A percentile compares a stretch with the other conserved stretches of the same genome.
Conservation (phyloP, 2,797 vertebrate species). For the Malacoraja senta region DNA sequence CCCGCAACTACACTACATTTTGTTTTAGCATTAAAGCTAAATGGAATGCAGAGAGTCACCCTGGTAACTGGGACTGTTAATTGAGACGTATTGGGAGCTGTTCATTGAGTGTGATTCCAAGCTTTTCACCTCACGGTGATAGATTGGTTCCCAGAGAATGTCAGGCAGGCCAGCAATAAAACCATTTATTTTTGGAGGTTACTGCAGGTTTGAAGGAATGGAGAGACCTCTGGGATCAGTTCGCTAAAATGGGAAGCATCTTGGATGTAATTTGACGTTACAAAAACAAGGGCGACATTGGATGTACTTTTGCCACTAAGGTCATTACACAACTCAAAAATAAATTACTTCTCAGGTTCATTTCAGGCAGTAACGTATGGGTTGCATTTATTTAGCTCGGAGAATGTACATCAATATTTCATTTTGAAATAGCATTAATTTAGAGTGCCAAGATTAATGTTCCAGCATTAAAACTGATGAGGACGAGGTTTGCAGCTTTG, state of each 20-base stretch:
- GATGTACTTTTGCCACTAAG: not conserved
- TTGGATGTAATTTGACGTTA: not conserved
- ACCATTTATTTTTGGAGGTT: not conserved
- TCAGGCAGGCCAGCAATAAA: not conserved
- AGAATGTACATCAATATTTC: not conserved
- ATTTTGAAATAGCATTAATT: not conserved
- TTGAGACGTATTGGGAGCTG: not conserved
- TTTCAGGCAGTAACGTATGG: not conserved
- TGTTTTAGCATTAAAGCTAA: not conserved
- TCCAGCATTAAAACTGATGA: not conserved
- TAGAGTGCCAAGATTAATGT: not conserved
- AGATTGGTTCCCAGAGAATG: not conserved
- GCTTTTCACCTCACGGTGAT: not conserved
- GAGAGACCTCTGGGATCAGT: not conserved
- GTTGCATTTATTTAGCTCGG: not conserved
- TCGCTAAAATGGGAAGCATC: not conserved
- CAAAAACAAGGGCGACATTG: not conserved
- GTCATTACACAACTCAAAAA: no score
- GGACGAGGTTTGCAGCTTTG: not conserved
- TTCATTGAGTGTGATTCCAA: not conserved
- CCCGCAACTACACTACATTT: not conserved
- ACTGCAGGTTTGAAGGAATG: conserved; percentile 1
- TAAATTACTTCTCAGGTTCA: no score
- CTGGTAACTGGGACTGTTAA: not conserved
- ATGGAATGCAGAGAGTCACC: not conserved